Base-by-base conservation (phyloP, 2,888 invertebrate genomes). In the Neoascia interrupta region DNA sequence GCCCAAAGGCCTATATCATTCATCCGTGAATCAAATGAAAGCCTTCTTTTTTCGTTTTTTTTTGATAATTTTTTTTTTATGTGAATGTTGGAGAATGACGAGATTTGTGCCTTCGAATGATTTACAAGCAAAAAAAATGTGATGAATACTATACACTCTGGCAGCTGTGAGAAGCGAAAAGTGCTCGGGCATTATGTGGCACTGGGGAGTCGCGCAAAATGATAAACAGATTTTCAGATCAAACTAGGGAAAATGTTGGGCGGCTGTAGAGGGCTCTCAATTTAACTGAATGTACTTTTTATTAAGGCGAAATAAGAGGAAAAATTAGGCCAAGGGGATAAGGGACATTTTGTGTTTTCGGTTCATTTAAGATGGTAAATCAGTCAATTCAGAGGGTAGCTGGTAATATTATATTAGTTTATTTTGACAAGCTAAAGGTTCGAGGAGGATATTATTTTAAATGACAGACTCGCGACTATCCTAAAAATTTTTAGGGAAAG, bases 31-130 rank as follows among this genome's bases (percentile, higher is more conserved):
- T 75, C 21, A 37, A 69, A 47, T 37, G 23, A 28, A 43, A 45
- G 37, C 28, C 28, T 39, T 54, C 18, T 3, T 21, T 43, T 28
- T 11, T 26, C 8, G 5, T 53, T 10, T 21, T 37, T 60, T 23
- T n/a, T n/a, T n/a, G n/a, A n/a, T n/a, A n/a, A n/a, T n/a, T n/a
- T 3, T 28, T 26, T 37, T 56, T 28, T n/a, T 11, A 4, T 10
- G 43, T 18, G n/a, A 18, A 28, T 37, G 18, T 37, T 54, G 28
- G 19, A 56, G 34, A 41, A 63, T 49, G 68, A 60, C 53, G 47
- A 41, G 61, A 74, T 74, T 60, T 61, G 60, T 53, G 34, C 34
- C 49, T 34, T 61, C 31, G 31, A 66, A 47, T 53, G 58, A 66
- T 68, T 61, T 47, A 54, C 51, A 53, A 28, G 60, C 19, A 19